These are phyloP conservation scores for Xanthia icteritia DNA, from an alignment of 2,888 invertebrate genomes.

Conservation along the genomic window DNA sequence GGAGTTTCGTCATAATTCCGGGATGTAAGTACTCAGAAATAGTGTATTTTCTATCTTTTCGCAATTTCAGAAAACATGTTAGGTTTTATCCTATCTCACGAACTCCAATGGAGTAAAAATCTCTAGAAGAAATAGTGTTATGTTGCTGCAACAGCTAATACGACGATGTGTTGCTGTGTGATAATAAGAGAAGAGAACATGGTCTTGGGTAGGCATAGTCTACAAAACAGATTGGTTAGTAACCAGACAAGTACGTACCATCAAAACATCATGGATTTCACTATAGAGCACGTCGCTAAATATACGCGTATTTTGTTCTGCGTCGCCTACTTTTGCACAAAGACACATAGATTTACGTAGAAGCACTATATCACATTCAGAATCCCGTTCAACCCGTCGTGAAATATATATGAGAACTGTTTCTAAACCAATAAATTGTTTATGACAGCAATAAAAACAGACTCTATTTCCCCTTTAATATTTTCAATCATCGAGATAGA, in stretches of 20 bases:
- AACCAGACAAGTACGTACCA: neutral
- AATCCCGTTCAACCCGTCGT: constrained; percentile 32
- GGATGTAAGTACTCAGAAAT: neutral
- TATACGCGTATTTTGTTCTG: neutral
- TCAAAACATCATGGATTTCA: neutral
- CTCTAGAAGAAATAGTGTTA: neutral
- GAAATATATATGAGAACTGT: constrained; percentile 36
- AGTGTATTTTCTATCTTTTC: neutral
- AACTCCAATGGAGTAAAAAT: neutral
- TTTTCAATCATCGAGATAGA: constrained; percentile 75
- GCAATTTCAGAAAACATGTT: neutral
- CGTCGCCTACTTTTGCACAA: neutral
- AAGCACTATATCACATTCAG: constrained; percentile 17
- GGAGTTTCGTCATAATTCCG: neutral
- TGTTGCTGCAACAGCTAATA: neutral
- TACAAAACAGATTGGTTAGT: neutral
- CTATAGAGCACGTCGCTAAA: neutral
- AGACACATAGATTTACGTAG: constrained; percentile 11
- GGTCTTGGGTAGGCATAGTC: neutral
- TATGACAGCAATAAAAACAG: constrained; percentile 72
- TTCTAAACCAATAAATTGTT: constrained; percentile 76
- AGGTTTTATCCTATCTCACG: neutral
- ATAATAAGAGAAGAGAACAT: neutral
- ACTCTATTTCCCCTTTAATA: constrained; percentile 68
- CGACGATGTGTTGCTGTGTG: neutral